A percentile compares a stretch with the other conserved stretches of the same genome.
phyloP scores from a whole-genome alignment of 2,888 invertebrate genomes.

The Trichacis sp. region DNA sequence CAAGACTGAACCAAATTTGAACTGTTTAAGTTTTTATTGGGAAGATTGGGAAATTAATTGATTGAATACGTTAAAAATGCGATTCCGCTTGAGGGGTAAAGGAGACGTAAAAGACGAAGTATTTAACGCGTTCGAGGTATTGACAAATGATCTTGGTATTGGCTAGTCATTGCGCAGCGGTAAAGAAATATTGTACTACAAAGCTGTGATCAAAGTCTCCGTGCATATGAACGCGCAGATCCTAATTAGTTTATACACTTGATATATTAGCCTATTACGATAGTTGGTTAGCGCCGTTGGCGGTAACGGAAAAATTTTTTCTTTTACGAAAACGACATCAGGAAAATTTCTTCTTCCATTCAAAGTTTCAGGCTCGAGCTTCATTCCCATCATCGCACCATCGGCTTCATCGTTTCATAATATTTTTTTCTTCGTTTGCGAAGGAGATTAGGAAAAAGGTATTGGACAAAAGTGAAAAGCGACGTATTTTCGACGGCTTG shows the following conservation, averaged over 20 bases:
- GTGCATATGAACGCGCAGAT: constrained; percentile 64
- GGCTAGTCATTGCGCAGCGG: constrained; percentile 67
- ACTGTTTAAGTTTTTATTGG: no score
- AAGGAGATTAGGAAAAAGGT: constrained; percentile 33
- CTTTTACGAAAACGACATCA: no score
- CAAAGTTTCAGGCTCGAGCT: constrained; percentile 14
- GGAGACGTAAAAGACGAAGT: not conserved
- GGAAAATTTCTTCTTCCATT: constrained; percentile 16
- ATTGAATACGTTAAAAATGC: no score
- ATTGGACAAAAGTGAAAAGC: constrained; percentile 40
- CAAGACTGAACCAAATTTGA: no score
- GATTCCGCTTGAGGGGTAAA: no score
- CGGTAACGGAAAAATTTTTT: constrained; percentile 34
- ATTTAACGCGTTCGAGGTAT: constrained; percentile 14
- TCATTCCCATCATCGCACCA: constrained; percentile 30
- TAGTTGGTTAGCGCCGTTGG: constrained; percentile 37
- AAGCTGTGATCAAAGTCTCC: constrained; percentile 67
- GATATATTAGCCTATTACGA: constrained; percentile 40
- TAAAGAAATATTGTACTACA: constrained; percentile 63
- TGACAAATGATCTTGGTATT: constrained; percentile 61
- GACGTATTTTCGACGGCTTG: constrained; percentile 22
- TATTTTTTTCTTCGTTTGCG: no score
- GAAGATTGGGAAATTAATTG: no score
- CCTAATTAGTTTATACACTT: constrained; percentile 55
- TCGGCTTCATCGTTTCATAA: no score